phyloP scores from a whole-genome alignment of 2,797 vertebrate species.

The Leptoclinus maculatus region DNA sequence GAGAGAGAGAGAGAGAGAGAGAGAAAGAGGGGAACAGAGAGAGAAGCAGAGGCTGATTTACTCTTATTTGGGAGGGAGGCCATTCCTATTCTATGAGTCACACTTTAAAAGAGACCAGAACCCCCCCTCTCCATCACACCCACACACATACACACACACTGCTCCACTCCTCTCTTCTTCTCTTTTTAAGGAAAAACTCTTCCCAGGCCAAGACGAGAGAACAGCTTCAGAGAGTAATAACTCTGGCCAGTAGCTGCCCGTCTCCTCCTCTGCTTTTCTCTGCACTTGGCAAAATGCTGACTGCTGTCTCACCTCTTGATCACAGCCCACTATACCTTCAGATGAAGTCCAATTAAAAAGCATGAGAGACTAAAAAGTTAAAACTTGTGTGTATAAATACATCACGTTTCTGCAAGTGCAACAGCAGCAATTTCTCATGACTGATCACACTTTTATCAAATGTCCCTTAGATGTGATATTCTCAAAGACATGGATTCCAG shows the following conservation, averaged over 20 bases:
- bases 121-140: conserved; percentile 51
- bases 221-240: conserved; percentile 51
- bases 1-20: conserved; percentile 31
- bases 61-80: conserved; percentile 66
- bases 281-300: conserved; percentile 1
- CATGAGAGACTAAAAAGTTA: background rate
- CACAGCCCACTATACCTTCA: background rate
- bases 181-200: conserved; percentile 80
- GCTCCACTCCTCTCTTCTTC: conserved; percentile 54
- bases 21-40: conserved; percentile 7
- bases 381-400: background rate
- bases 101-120: conserved; percentile 78
- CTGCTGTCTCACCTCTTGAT: conserved; percentile 7
- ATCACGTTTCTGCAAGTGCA: background rate
- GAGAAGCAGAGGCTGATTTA: conserved; percentile 54
- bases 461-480: background rate
- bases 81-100: conserved; percentile 83
- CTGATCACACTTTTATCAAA: background rate
- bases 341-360: background rate
- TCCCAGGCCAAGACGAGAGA: conserved; percentile 62
- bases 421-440: background rate
- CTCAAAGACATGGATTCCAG: background rate
- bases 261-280: conserved; percentile 19
- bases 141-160: conserved; percentile 14
- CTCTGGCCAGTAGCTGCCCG: conserved; percentile 69